Base-by-base conservation (phyloP, 2,888 invertebrate genomes). In the Entomobrya multifasciata region DNA sequence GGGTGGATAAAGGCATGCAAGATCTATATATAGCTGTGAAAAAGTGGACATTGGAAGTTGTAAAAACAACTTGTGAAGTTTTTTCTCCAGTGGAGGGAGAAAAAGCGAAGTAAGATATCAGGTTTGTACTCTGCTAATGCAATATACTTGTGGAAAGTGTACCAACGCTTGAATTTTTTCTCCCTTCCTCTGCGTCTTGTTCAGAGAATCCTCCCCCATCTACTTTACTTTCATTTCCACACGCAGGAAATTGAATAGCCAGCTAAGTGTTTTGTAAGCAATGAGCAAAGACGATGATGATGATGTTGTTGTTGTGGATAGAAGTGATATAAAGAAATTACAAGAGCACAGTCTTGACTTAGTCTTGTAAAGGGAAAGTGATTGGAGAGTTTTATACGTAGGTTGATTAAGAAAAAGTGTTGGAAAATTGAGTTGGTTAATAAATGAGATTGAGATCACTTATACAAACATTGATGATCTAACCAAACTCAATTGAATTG, bases 211-310 rank as follows among this genome's bases (percentile, higher is more conserved):
- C 30, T 17, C 27, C 70, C 74, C 74, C 74, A 25, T 15, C 47
- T 47, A 49, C 72, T 57, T 70, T 17, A 49, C 65, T 72, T 74
- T 44, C 74, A 82, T 82, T 62, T 82, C 60, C 62, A 65, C 57
- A 57, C 20, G 60, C 74, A 82, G 82, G 82, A 82, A 82, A 82
- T 82, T 82, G 82, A 82, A 82, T 82, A 82, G 82, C 49, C 74
- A 82, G 60, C 82, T 82, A 82, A 82, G 82, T 82, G 82, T 82
- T 82, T 82, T 74, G 82, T 82, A 82, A 74, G 82, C 83, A 83
- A 76, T 83, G 83, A 76, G 36, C 8, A 8, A 6, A 8, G 36
- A 36, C 4, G n/a, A n/a, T 83, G 70, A 72, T 22, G 70, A 72
- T 72, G 70, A 20, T 72, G 70, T 72, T 72, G 70, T 13, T 44